Base-by-base conservation (phyloP, 92 coral and sea anemone species). In the Pocillopora meandrina region DNA sequence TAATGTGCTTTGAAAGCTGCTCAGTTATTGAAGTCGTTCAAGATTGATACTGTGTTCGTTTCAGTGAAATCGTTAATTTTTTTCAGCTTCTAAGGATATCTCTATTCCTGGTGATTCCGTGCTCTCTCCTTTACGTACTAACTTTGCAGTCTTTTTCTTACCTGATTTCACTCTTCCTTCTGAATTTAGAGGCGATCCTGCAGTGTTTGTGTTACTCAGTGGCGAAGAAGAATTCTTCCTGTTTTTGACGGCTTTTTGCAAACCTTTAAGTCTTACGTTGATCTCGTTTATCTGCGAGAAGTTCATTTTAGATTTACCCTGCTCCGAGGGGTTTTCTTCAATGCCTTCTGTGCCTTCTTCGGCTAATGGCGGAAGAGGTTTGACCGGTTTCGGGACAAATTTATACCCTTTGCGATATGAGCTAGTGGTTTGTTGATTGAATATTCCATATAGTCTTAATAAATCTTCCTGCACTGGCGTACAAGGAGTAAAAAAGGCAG, bases 401-500 rank as follows among this genome's bases (percentile, higher is more conserved):
- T 85, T 94, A 58, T 78, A 94, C 10, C 98, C 98, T 15, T 69
- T 65, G n/a, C 98, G 92, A 65, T 89, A 94, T 0, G 94, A 94
- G 7, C 82, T 86, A 0, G 92, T 91, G 34, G 80, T 92, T 60
- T 94, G 98, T 76, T 94, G 95, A 75, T 94, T 75, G 72, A 87
- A 92, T 12, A 94, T 84, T 17, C 49, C 73, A 63, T 89, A 94
- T 0, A 94, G 89, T 16, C 85, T 88, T 10, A 72, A 61, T 8
- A 94, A 65, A 60, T 90, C 87, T 56, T 87, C 92, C 56, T 84
- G 88, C 1, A 92, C 81, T 12, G 98, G 91, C 10, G 89, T 68
- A 71, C 79, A 84, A 15, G 93, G 93, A 14, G 72, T 58, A 10
- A 88, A 82, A 80, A 78, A 90, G 12, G 61, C 69, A 19, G 93